Evolutionary conservation across 2,888 invertebrate species (phyloP).

Genomic region (Schizaphis graminum): DNA sequence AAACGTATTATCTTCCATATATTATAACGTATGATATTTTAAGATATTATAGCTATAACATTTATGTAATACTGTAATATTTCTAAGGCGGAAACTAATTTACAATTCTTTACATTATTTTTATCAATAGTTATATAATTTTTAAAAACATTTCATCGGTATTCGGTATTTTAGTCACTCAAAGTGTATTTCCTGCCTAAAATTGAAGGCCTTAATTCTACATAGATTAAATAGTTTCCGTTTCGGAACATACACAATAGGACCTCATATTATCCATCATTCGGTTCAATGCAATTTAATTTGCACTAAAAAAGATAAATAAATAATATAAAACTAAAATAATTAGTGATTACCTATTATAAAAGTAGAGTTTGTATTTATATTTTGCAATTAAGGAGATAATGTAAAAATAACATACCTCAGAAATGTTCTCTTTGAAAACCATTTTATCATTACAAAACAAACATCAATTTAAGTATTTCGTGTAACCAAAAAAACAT

Average conservation of each 20-base stretch:
- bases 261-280: not conserved
- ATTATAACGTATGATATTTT: not conserved
- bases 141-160: conserved; percentile 11
- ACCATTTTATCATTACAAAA: not conserved
- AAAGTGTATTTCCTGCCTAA: conserved; percentile 40
- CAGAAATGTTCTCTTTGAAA: not conserved
- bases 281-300: conserved; percentile 27
- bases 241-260: conserved; percentile 5
- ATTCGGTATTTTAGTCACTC: conserved; percentile 19
- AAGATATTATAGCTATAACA: not conserved
- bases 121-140: conserved; percentile 13
- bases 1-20: not conserved
- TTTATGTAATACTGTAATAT: conserved; percentile 28
- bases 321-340: not conserved
- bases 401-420: not conserved
- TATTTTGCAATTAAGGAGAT: not conserved
- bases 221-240: conserved; percentile 34
- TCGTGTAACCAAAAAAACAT: not conserved
- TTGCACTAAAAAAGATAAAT: not conserved
- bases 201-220: conserved; percentile 37
- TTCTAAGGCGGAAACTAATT: conserved; percentile 30
- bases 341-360: not conserved
- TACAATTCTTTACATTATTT: not conserved
- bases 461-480: not conserved
- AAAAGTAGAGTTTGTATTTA: not conserved